Conservation (phyloP, 2,113 vertebrate genomes). For the Natator depressus region DNA sequence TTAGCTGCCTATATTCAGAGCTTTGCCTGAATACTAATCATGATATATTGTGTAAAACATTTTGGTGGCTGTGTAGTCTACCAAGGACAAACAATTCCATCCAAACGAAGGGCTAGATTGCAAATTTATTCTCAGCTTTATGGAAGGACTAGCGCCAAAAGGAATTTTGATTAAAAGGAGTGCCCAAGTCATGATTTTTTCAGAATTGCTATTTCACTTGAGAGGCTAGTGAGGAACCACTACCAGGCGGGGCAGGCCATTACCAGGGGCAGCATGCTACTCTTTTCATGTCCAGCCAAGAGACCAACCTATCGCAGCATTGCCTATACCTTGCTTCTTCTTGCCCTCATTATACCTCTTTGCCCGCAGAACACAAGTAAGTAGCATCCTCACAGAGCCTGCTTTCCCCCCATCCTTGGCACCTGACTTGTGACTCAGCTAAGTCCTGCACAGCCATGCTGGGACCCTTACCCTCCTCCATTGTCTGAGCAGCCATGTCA, state of each 20-base stretch:
- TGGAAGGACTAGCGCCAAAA: background rate
- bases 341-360: background rate
- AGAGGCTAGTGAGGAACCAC: too few species aligned
- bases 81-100: background rate
- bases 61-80: background rate
- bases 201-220: too few species aligned
- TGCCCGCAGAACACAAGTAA: background rate
- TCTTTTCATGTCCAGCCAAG: fast-evolving
- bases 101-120: background rate
- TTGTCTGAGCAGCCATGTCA: background rate
- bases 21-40: background rate
- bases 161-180: background rate
- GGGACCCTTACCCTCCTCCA: background rate
- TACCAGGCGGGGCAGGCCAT: background rate
- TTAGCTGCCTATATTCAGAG: too few species aligned
- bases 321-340: fast-evolving
- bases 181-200: background rate
- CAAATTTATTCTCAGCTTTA: background rate
- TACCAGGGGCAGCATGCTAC: fast-evolving
- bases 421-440: background rate
- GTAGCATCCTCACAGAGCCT: background rate
- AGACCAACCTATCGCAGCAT: fast-evolving
- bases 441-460: background rate
- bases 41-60: background rate
- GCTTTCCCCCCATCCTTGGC: background rate